These are phyloP conservation scores for Mimumesa dahlbomi DNA, from an alignment of 2,888 invertebrate species.

Conservation along the genomic window DNA sequence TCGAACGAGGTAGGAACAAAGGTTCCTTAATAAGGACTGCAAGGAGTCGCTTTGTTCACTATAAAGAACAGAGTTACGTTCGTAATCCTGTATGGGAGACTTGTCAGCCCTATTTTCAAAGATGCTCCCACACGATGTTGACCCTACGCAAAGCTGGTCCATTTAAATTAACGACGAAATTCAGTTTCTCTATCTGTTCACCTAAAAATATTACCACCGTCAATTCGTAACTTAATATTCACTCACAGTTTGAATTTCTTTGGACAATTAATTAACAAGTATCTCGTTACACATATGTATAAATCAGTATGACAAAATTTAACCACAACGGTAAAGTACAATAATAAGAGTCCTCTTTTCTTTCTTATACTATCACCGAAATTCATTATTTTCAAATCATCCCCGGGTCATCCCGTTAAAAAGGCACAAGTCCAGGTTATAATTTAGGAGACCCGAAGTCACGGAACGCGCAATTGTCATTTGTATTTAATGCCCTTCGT, in stretches of 20 bases:
- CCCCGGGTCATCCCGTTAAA: too few relatives aligned
- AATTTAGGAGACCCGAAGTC: too few relatives aligned
- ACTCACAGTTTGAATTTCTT: too few relatives aligned
- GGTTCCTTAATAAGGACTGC: slow-evolving; percentile 13
- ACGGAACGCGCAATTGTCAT: too few relatives aligned
- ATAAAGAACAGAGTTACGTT: not conserved
- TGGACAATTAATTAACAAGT: too few relatives aligned
- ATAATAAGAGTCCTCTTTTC: too few relatives aligned
- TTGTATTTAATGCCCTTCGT: not conserved
- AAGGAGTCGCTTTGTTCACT: slow-evolving; percentile 20
- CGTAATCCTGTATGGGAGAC: slow-evolving; percentile 30
- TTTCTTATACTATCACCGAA: too few relatives aligned
- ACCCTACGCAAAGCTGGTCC: slow-evolving; percentile 5
- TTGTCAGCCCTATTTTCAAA: slow-evolving; percentile 14
- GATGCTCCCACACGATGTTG: slow-evolving; percentile 1
- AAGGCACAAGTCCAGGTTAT: too few relatives aligned
- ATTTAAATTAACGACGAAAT: not conserved
- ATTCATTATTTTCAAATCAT: too few relatives aligned
- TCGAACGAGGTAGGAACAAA: slow-evolving; percentile 11
- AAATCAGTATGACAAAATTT: too few relatives aligned
- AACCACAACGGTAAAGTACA: too few relatives aligned
- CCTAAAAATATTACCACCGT: not conserved
- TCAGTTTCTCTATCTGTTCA: not conserved
- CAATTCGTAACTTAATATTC: not conserved
- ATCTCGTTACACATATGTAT: too few relatives aligned